Conservation (phyloP, 2,888 invertebrate species). For the Ptychoptera albimana region DNA sequence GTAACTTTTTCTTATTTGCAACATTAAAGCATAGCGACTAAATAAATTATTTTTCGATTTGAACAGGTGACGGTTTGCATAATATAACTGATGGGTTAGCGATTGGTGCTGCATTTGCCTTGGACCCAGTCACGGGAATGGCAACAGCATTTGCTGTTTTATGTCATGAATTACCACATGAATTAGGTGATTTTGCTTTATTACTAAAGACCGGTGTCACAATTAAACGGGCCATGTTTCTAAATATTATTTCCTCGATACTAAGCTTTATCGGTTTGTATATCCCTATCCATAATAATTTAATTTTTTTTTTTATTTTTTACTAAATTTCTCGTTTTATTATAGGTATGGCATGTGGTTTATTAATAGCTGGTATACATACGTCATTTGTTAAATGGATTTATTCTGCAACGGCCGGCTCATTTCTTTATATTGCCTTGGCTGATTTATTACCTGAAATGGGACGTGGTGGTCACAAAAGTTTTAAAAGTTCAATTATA, state of each 20-base stretch:
- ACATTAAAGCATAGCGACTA: background rate
- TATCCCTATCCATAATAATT: slow-evolving; percentile 17
- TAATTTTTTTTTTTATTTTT: too few relatives aligned
- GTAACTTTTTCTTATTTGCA: background rate
- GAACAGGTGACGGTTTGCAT: slow-evolving; percentile 64
- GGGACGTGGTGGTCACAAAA: slow-evolving; percentile 36
- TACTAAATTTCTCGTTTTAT: background rate
- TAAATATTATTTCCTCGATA: slow-evolving; percentile 58
- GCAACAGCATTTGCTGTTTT: slow-evolving; percentile 65
- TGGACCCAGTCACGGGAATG: slow-evolving; percentile 53
- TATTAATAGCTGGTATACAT: slow-evolving; percentile 52
- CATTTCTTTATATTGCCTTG: slow-evolving; percentile 65
- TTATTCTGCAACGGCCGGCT: slow-evolving; percentile 63
- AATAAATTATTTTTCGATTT: slow-evolving; percentile 39
- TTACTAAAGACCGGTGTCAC: slow-evolving; percentile 62
- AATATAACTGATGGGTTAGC: slow-evolving; percentile 68
- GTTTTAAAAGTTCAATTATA: slow-evolving; percentile 38
- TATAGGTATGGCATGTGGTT: slow-evolving; percentile 45
- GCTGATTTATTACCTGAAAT: slow-evolving; percentile 60
- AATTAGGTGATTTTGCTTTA: slow-evolving; percentile 67
- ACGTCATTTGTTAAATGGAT: slow-evolving; percentile 56
- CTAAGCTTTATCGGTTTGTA: slow-evolving; percentile 47
- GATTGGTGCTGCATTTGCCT: slow-evolving; percentile 63
- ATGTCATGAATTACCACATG: slow-evolving; percentile 69
- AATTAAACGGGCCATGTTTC: slow-evolving; percentile 49